Evolutionary conservation across 2,888 invertebrate genomes (phyloP).

Genomic region (Hydrotaea diabolus): DNA sequence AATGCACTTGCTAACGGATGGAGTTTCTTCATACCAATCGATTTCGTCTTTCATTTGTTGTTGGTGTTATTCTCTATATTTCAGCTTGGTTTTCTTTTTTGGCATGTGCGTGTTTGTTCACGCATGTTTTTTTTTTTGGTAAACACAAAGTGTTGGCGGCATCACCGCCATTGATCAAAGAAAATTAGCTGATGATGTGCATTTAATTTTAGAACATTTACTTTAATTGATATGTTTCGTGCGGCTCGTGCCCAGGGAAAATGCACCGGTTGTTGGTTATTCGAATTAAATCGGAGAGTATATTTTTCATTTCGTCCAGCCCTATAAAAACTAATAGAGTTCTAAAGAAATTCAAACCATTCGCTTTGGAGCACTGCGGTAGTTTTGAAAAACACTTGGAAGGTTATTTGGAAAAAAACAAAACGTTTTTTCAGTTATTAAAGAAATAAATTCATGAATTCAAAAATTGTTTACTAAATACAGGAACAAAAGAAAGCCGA

Average conservation of each 20-base stretch:
- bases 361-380: neutral
- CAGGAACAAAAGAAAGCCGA: neutral
- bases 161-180: slow-evolving; percentile 59
- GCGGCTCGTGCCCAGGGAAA: neutral
- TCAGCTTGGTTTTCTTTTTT: slow-evolving; percentile 24
- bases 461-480: slow-evolving; percentile 4
- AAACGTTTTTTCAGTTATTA: neutral
- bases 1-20: slow-evolving; percentile 62
- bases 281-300: neutral
- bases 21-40: slow-evolving; percentile 54
- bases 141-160: slow-evolving; percentile 32
- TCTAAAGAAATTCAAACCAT: slow-evolving; percentile 23
- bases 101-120: slow-evolving; percentile 37
- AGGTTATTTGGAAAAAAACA: slow-evolving; percentile 3
- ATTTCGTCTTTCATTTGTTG: slow-evolving; percentile 26
- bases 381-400: neutral
- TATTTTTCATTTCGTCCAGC: neutral
- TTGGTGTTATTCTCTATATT: neutral
- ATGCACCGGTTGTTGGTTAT: slow-evolving; percentile 20
- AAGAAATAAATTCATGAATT: slow-evolving; percentile 14
- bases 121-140: neutral
- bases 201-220: slow-evolving; percentile 18
- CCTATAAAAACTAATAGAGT: slow-evolving; percentile 13
- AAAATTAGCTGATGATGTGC: slow-evolving; percentile 51
- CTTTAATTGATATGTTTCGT: slow-evolving; percentile 28